Evolutionary conservation across 2,888 invertebrate genomes (phyloP).

Genomic region (Eilema griseolum): DNA sequence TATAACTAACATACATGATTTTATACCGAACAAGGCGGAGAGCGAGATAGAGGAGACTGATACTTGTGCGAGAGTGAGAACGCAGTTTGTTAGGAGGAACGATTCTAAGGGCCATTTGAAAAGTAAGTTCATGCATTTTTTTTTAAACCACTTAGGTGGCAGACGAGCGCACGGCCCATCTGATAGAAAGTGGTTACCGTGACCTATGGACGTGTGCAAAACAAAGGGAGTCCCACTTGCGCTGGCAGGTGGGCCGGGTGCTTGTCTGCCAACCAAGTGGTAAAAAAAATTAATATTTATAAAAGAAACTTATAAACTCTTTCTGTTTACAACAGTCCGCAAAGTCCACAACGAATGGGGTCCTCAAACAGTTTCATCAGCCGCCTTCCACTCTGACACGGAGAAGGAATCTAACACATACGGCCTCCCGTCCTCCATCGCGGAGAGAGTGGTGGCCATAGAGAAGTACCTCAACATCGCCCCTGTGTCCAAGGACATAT

Average conservation of each 20-base stretch:
- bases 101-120: constrained; percentile 93
- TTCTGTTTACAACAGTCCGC: constrained; percentile 83
- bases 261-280: too few species aligned
- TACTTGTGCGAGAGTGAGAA: constrained; percentile 92
- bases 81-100: constrained; percentile 90
- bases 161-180: too few species aligned
- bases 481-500: constrained; percentile 89
- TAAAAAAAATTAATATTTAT: too few species aligned
- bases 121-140: too few species aligned
- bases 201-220: too few species aligned
- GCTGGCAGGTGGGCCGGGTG: too few species aligned
- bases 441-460: constrained; percentile 89
- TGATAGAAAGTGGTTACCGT: too few species aligned
- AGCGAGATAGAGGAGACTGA: constrained; percentile 76
- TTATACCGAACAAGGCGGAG: constrained; percentile 80
- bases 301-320: not conserved
- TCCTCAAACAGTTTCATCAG: constrained; percentile 84
- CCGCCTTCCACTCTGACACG: constrained; percentile 48
- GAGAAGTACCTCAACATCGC: constrained; percentile 88
- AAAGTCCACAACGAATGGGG: constrained; percentile 91
- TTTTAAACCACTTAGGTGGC: too few species aligned
- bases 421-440: constrained; percentile 87
- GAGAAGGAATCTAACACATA: constrained; percentile 26
- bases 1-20: constrained; percentile 91
- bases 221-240: too few species aligned